Evolutionary conservation across 2,797 vertebrate genomes (phyloP).

Genomic region (Psittacula derbiana): DNA sequence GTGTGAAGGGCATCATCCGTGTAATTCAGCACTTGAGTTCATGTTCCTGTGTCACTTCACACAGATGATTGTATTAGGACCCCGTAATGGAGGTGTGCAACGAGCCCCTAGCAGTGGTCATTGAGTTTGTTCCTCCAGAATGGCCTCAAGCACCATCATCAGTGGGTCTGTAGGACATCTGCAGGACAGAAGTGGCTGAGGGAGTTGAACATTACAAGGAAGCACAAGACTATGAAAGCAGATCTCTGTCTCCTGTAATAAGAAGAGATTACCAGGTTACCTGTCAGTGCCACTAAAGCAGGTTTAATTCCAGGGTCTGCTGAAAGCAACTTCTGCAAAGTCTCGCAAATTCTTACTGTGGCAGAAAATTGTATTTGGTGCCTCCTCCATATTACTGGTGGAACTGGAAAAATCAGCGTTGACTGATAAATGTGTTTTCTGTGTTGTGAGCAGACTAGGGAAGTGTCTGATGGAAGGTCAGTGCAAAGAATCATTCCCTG

Average conservation of each 20-base stretch:
- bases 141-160: neutral
- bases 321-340: neutral
- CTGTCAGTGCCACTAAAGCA: neutral
- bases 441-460: neutral
- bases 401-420: neutral
- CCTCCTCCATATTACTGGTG: neutral
- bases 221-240: neutral
- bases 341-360: neutral
- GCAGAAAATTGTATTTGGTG: neutral
- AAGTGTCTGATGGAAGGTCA: neutral
- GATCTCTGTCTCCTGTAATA: neutral
- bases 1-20: neutral
- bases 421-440: neutral
- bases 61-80: neutral
- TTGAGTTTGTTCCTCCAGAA: neutral
- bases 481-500: neutral
- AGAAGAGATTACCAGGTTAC: neutral
- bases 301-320: neutral
- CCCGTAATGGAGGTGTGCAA: neutral
- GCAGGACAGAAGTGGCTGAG: neutral
- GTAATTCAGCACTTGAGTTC: neutral
- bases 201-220: accelerated
- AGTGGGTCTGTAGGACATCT: neutral
- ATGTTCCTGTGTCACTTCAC: neutral
- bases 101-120: neutral